Percentiles rank a stretch among this genome's conserved stretches.
phyloP scores from a whole-genome alignment of 2,888 invertebrate species.

The Calliopum simillimum region DNA sequence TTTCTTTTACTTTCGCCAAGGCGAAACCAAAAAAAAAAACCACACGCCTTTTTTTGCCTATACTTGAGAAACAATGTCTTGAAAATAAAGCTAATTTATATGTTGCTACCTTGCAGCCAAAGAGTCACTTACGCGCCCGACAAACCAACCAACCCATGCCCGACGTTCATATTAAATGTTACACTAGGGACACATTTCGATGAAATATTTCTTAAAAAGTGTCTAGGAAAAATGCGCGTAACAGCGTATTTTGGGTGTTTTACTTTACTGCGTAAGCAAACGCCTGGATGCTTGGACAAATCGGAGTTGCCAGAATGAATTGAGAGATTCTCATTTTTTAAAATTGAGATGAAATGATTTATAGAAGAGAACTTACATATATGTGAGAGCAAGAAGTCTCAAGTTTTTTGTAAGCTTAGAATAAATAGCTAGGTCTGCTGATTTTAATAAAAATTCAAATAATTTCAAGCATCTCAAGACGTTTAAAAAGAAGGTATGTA shows the following conservation, averaged over 20 bases:
- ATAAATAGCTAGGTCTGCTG: too few relatives aligned
- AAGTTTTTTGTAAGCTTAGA: too few relatives aligned
- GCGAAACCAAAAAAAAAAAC: neutral
- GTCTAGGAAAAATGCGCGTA: constrained; percentile 61
- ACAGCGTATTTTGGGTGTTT: constrained; percentile 27
- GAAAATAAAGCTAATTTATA: constrained; percentile 63
- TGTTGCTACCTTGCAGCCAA: constrained; percentile 41
- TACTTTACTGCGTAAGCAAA: neutral
- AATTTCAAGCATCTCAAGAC: too few relatives aligned
- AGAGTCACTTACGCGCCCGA: neutral
- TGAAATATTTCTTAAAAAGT: constrained; percentile 68
- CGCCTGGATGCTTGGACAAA: neutral
- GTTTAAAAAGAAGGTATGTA: too few relatives aligned
- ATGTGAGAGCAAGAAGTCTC: too few relatives aligned
- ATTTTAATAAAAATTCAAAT: too few relatives aligned
- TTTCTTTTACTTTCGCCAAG: neutral
- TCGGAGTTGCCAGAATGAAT: too few relatives aligned
- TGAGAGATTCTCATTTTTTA: neutral
- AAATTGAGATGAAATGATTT: too few relatives aligned
- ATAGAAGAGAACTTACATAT: too few relatives aligned
- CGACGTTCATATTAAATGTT: constrained; percentile 66
- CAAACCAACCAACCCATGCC: constrained; percentile 35
- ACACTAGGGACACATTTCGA: constrained; percentile 69
- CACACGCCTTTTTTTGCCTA: neutral
- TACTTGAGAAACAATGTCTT: constrained; percentile 55